Evolutionary conservation across 2,113 vertebrate genomes (phyloP).

Genomic region (Oreochromis tanganicae): DNA sequence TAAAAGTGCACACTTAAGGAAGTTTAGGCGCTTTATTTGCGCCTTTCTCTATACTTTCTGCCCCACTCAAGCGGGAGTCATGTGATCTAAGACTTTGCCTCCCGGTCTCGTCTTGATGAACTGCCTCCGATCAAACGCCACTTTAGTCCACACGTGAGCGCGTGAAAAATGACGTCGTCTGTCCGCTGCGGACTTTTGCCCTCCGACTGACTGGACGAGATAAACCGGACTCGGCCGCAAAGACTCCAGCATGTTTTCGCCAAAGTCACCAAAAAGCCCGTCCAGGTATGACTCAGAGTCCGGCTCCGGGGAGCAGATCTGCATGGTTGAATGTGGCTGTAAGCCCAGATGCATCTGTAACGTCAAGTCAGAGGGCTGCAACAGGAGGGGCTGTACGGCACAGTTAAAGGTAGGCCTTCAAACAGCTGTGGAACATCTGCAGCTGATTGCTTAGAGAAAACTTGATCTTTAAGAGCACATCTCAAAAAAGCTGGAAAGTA

Average conservation of each 20-base stretch:
- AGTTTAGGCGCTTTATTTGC: background rate
- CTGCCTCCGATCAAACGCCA: background rate
- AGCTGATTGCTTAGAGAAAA: background rate
- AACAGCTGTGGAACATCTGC: background rate
- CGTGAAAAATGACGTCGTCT: background rate
- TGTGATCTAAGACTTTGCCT: background rate
- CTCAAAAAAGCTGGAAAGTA: background rate
- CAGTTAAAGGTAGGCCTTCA: conserved; percentile 4
- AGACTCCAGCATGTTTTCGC: conserved; percentile 34
- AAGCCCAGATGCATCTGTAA: conserved; percentile 3
- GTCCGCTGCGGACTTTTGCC: conserved; percentile 48
- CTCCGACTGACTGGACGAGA: background rate
- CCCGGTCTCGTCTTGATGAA: background rate
- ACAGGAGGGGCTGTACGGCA: background rate
- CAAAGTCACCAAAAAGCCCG: conserved; percentile 5
- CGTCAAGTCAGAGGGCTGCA: background rate
- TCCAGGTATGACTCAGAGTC: background rate
- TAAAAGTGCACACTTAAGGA: background rate
- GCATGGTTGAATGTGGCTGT: conserved; percentile 34
- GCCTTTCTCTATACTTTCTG: background rate
- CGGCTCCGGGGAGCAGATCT: conserved; percentile 31
- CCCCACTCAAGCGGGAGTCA: background rate
- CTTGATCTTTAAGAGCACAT: too few relatives aligned
- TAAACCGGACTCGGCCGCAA: background rate
- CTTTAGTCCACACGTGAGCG: background rate